Percentiles rank a stretch among this genome's conserved stretches.
These are phyloP conservation scores for Peromyscus eremicus DNA, from an alignment of 2,797 vertebrate species.

Conservation along the genomic window DNA sequence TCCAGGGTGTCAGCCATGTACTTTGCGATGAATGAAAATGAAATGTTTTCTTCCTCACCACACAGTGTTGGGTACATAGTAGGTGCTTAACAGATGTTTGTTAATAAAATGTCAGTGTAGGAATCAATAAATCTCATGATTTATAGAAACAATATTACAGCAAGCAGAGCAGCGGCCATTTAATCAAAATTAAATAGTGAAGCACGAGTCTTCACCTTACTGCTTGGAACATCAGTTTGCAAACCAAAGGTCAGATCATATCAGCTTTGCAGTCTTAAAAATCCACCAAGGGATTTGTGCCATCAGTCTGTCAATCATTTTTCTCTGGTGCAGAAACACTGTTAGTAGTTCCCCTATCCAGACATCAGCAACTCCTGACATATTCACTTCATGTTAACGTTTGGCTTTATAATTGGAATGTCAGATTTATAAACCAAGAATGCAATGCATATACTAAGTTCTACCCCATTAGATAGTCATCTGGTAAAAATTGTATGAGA, in stretches of 20 bases:
- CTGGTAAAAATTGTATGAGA: background rate
- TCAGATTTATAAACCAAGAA: conserved; percentile 60
- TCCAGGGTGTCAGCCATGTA: background rate
- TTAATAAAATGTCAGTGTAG: background rate
- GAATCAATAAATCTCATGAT: background rate
- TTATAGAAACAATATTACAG: conserved; percentile 48
- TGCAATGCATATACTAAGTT: conserved; percentile 18
- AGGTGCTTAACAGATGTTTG: background rate
- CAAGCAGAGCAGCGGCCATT: background rate
- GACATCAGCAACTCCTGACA: background rate
- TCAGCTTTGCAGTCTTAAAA: conserved; percentile 51
- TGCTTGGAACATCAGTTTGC: conserved; percentile 1
- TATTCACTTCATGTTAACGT: conserved; percentile 43
- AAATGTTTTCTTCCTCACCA: background rate
- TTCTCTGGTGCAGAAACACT: conserved; percentile 55
- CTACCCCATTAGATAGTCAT: conserved; percentile 1
- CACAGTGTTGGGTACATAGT: background rate
- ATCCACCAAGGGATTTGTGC: conserved; percentile 18
- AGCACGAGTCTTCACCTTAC: conserved; percentile 9
- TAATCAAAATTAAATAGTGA: conserved; percentile 27
- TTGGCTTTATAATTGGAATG: conserved; percentile 67
- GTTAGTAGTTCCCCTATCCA: conserved; percentile 54
- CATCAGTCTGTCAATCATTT: conserved; percentile 50
- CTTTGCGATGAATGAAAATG: background rate
- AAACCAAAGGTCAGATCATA: conserved; percentile 58